Conservation (phyloP, 2,888 invertebrate genomes). For the Ectemnius continuus region DNA sequence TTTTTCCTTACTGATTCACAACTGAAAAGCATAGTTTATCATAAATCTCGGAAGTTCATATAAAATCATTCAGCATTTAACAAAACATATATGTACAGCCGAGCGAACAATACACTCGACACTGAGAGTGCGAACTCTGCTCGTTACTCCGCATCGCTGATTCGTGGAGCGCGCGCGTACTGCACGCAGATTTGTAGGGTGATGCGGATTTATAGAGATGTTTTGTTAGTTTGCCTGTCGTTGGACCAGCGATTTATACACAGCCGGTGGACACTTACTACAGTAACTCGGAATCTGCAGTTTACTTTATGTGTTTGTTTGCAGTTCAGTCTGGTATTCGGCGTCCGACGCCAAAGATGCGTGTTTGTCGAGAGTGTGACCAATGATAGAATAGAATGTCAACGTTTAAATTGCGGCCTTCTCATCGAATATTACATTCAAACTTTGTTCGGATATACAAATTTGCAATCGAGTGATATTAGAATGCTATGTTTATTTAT, state of each 20-base stretch:
- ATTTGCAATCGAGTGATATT: too few relatives aligned
- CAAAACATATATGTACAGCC: too few relatives aligned
- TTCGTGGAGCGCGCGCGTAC: neutral
- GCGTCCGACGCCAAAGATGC: neutral
- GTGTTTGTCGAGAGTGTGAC: neutral
- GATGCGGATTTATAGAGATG: constrained; percentile 2
- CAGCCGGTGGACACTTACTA: neutral
- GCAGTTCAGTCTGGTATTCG: neutral
- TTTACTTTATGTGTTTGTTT: constrained; percentile 4
- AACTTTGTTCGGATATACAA: too few relatives aligned
- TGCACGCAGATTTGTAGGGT: neutral
- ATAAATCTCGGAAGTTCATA: too few relatives aligned
- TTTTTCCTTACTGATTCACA: too few relatives aligned
- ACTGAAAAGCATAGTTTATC: too few relatives aligned
- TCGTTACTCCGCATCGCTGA: too few relatives aligned
- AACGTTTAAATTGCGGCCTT: neutral
- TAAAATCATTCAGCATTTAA: too few relatives aligned
- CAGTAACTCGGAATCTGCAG: neutral
- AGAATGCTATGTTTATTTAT: too few relatives aligned
- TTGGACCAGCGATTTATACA: neutral
- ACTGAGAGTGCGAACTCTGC: too few relatives aligned
- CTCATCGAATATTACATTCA: too few relatives aligned
- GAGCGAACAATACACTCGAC: too few relatives aligned
- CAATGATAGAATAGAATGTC: neutral
- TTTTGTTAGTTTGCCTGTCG: neutral